Evolutionary conservation across 35 echinoderm and acorn worm genomes (phyloP).

Genomic region (Lytechinus variegatus): DNA sequence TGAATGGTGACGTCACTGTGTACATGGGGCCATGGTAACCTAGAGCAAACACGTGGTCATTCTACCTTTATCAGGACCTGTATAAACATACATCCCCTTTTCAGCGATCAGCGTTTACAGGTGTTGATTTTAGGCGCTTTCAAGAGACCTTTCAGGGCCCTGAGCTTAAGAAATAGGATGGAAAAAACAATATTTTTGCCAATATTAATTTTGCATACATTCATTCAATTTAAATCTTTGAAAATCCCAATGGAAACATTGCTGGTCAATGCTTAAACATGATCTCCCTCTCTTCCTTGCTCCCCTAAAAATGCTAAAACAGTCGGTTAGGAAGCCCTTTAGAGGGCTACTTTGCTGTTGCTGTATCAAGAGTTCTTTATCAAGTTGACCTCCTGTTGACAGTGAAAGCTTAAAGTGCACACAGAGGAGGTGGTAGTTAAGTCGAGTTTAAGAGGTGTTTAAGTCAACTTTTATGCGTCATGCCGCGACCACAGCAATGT

Average conservation of each 20-base stretch:
- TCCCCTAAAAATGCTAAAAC: too few species aligned
- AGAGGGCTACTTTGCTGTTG: neutral
- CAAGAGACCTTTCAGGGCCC: neutral
- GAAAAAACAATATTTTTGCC: too few species aligned
- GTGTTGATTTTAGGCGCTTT: neutral
- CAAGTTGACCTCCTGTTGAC: neutral
- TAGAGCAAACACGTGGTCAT: neutral
- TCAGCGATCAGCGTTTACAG: neutral
- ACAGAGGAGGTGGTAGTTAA: too few species aligned
- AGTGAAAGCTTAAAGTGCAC: too few species aligned
- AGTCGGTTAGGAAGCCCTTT: too few species aligned
- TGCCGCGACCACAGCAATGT: neutral
- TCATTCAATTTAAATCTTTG: too few species aligned
- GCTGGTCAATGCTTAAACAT: too few species aligned
- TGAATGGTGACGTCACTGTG: neutral
- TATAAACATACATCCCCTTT: conserved; percentile 3
- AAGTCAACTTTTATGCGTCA: neutral
- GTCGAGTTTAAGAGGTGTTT: too few species aligned
- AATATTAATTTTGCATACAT: too few species aligned
- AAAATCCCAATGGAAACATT: too few species aligned
- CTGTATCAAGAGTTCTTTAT: neutral
- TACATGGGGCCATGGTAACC: neutral
- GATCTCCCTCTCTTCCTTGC: too few species aligned
- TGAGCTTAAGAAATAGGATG: too few species aligned
- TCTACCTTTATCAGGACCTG: neutral